Percentiles rank a stretch among this genome's conserved stretches.
Conservation (phyloP, 2,797 vertebrate species). For the Hypotaenidia okinawae region DNA sequence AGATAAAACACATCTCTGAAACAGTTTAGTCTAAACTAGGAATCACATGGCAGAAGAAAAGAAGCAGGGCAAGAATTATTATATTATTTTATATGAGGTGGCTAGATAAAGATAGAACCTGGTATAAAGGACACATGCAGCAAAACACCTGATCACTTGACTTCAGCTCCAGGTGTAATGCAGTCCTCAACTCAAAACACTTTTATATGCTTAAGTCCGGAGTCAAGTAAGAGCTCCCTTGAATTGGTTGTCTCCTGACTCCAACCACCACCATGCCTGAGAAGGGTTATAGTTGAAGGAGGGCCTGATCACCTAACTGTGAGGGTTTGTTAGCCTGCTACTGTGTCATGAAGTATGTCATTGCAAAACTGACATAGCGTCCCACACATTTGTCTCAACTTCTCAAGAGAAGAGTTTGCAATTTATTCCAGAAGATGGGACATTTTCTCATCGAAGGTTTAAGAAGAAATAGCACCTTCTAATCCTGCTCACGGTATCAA, state of each 20-base stretch:
- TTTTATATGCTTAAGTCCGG: not conserved
- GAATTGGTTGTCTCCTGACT: not conserved
- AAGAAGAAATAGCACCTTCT: not conserved
- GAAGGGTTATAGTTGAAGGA: not conserved
- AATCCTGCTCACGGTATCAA: not conserved
- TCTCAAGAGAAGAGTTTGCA: not conserved
- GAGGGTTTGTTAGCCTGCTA: not conserved
- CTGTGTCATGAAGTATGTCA: not conserved
- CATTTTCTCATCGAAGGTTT: not conserved
- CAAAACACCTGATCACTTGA: not conserved
- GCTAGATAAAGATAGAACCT: not conserved
- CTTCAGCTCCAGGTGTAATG: not conserved
- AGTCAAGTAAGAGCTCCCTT: not conserved
- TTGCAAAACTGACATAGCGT: not conserved
- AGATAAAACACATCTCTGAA: constrained; percentile 3
- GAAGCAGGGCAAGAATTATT: not conserved
- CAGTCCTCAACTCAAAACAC: not conserved
- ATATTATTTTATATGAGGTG: not conserved
- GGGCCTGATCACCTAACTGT: not conserved
- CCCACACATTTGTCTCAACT: not conserved
- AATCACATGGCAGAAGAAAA: not conserved
- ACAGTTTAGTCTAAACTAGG: not conserved
- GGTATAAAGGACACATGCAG: not conserved
- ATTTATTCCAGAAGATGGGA: not conserved
- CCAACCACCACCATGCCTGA: not conserved